Conservation (phyloP, 64 coral and sea anemone genomes). For the Pachyseris speciosa region DNA sequence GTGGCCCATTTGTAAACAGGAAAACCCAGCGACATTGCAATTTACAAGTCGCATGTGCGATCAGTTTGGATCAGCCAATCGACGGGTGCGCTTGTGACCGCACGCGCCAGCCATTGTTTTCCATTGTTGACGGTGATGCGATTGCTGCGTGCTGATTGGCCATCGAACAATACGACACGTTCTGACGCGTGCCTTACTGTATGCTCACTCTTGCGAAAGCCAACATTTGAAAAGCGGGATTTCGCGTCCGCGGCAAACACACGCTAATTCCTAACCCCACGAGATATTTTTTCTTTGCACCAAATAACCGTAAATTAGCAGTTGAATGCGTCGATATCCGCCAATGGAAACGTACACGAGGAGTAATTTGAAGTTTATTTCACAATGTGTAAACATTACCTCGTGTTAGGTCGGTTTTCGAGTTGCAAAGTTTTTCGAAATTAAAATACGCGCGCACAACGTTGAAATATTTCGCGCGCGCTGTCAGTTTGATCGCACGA, state of each 20-base stretch:
- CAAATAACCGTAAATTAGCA: conserved; percentile 72
- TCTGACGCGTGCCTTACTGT: conserved; percentile 84
- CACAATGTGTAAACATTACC: conserved; percentile 34
- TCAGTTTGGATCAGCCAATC: conserved; percentile 77
- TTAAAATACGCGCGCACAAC: background rate
- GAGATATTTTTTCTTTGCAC: conserved; percentile 55
- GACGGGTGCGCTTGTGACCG: conserved; percentile 64
- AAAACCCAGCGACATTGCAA: conserved; percentile 49
- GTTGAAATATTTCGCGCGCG: background rate
- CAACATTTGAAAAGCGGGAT: conserved; percentile 50
- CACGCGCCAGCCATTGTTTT: conserved; percentile 94
- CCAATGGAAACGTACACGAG: conserved; percentile 49
- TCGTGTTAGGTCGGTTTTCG: conserved; percentile 39
- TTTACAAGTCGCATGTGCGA: conserved; percentile 86
- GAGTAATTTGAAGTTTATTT: conserved; percentile 1
- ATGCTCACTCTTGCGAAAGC: conserved; percentile 37
- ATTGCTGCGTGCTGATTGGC: conserved; percentile 76
- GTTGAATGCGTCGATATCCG: conserved; percentile 62
- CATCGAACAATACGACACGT: conserved; percentile 80
- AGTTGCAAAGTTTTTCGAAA: background rate
- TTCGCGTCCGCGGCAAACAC: conserved; percentile 22
- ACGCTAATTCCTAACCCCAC: conserved; percentile 53
- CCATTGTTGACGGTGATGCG: conserved; percentile 77
- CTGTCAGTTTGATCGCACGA: background rate
- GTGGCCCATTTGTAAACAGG: conserved; percentile 69